Base-by-base conservation (phyloP, 2,888 invertebrate species). In the Lobophora halterata region DNA sequence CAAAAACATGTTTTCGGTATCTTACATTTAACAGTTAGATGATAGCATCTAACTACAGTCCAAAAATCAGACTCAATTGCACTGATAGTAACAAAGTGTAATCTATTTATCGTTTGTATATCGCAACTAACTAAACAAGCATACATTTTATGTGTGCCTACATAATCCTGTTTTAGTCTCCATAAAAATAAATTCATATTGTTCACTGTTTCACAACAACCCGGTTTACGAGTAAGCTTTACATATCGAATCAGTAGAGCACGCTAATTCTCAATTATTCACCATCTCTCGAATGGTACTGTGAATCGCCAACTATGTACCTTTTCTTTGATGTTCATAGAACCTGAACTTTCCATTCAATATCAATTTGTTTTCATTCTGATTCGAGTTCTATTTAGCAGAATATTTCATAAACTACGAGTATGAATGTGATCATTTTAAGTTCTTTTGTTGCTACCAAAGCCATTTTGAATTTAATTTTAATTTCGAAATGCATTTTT, bases 101-200 rank as follows among this genome's bases (percentile, higher is more conserved):
- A n/a, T n/a, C n/a, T n/a, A n/a, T 19, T 12, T 24, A n/a, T 12
- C 12, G 11, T 7, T n/a, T 12, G 7, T 10, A 12, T n/a, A 26
- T 9, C 4, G 9, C 17, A 17, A 27, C 11, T 9, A 24, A 16
- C 7, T 19, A 18, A 8, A n/a, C n/a, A n/a, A 31, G 24, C 11
- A 10, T 11, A 26, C 13, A 18, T 18, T 18, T 16, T 24, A 19
- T 33, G 19, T n/a, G 18, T 12, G 17, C n/a, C 32, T 31, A 11
- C 5, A 12, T 19, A 33, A 25, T 33, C 25, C 18, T 17, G 13
- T 30, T 31, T n/a, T 14, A 31, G 31, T 19, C 19, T 33, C 19
- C 24, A 19, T 28, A 27, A 35, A 28, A 29, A 36, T 24, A 24
- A 28, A 32, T 32, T 32, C 12, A 33, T 26, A 26, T 33, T 18